These are phyloP conservation scores for Sigmodon hispidus DNA, from an alignment of 2,113 vertebrate genomes.

Conservation along the genomic window DNA sequence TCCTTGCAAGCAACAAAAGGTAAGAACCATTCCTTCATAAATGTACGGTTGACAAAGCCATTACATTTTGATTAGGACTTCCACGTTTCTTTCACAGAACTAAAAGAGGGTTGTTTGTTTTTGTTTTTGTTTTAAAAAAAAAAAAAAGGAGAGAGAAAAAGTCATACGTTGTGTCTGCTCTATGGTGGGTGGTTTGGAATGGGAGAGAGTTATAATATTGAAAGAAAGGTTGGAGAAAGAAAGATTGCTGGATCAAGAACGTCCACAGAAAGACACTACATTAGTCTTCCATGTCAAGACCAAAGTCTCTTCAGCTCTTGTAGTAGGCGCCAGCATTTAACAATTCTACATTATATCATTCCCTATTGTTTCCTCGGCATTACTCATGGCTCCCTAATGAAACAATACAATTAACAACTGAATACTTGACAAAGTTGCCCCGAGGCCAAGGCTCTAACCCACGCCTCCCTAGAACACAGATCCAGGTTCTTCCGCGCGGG, in stretches of 20 bases:
- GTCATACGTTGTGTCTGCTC: neutral
- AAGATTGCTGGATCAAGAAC: neutral
- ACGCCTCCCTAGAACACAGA: neutral
- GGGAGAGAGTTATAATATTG: neutral
- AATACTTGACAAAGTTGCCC: neutral
- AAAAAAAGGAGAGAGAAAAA: neutral
- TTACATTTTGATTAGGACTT: neutral
- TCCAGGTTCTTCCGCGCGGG: too few relatives aligned
- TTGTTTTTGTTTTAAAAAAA: neutral
- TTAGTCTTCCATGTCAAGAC: neutral
- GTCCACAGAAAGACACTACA: neutral
- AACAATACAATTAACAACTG: neutral
- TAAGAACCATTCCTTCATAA: neutral
- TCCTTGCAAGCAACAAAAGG: neutral
- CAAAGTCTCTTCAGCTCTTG: neutral
- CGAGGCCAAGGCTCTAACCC: neutral
- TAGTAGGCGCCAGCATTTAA: neutral
- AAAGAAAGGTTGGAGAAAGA: neutral
- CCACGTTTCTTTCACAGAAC: neutral
- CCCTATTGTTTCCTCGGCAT: neutral
- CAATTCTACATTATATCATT: neutral
- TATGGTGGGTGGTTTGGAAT: neutral
- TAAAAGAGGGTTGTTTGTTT: neutral
- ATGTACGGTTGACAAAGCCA: neutral
- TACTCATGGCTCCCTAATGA: neutral